Evolutionary conservation across 1,140 invertebrate genomes (phyloP), one percentile per base, ranked within the genome.

Genomic region (Bombus ignitus): DNA sequence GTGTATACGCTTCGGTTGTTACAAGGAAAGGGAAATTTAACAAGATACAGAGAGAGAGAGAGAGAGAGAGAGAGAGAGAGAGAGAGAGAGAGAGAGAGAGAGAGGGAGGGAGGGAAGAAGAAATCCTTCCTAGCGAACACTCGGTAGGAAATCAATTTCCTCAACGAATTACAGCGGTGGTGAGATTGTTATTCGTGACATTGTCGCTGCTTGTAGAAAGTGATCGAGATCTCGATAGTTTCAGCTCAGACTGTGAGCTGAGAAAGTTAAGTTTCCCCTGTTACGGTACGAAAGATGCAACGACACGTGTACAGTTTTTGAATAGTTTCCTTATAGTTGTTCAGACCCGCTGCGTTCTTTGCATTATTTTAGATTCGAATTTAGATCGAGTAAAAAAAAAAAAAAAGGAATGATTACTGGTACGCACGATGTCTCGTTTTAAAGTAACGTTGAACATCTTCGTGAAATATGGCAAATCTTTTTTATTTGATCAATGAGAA

Each of bases 181-280:
- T 18, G 65, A 57, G 44, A 81, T 53, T 35, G 25, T 39, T 71
- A 25, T n/a, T 44, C 72, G 25, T 25, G 28, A 28, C 25, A 44
- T 8, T 28, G 3, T 74, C 8, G 47, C 37, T 72, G 15, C 25
- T 28, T 15, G 12, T n/a, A 6, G 10, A 42, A 39, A 5, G 3
- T n/a, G 53, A 22, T 28, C 71, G 53, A 74, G 57, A 57, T 82
- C 71, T 74, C 80, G 80, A 74, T 74, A 82, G 44, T 74, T 74
- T 82, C 37, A 28, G 18, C 13, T 8, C 28, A 15, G 13, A n/a
- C 10, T 39, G 5, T 18, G 22, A 70, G 22, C 68, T 25, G 18
- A 35, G 68, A 12, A 4, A 39, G 35, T 10, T 0, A 39, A n/a
- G 39, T 71, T n/a, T 71, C 37, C 28, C 70, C 4, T 28, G 25